phyloP scores from a whole-genome alignment of 1,140 invertebrate genomes.

The Drosophila littoralis region DNA sequence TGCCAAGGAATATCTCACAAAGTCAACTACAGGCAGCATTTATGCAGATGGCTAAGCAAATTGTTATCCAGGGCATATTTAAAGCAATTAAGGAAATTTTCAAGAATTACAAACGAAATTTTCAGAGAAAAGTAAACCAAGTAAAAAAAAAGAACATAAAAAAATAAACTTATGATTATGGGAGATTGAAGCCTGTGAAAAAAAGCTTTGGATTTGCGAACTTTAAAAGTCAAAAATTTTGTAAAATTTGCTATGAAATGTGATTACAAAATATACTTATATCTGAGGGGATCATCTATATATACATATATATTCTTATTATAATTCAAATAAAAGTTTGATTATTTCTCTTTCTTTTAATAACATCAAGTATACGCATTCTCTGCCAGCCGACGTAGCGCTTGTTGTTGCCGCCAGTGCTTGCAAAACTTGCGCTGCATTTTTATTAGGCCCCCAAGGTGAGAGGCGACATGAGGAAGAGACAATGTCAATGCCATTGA shows the following conservation, averaged over 20 bases:
- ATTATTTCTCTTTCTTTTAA: neutral
- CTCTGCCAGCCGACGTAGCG: no score
- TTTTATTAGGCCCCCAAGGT: conserved; percentile 27
- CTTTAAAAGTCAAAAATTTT: no score
- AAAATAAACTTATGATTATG: neutral
- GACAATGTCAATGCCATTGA: conserved; percentile 61
- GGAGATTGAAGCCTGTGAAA: no score
- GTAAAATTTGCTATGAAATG: no score
- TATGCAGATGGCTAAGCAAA: conserved; percentile 31
- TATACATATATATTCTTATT: no score
- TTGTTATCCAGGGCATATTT: conserved; percentile 6
- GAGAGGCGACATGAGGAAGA: conserved; percentile 17
- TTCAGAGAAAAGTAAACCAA: neutral
- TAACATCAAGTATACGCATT: neutral
- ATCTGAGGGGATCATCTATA: no score
- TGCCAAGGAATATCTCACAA: conserved; percentile 9
- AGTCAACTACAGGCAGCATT: conserved; percentile 11
- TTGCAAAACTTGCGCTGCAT: conserved; percentile 15
- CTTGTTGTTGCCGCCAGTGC: no score
- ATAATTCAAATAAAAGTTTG: no score
- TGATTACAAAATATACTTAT: no score
- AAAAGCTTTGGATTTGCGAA: no score
- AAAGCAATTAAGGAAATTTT: conserved; percentile 4
- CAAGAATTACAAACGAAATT: conserved; percentile 1
- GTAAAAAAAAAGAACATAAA: neutral